phyloP scores from a whole-genome alignment of 1,140 invertebrate genomes.

The Drosophila rhopaloa region DNA sequence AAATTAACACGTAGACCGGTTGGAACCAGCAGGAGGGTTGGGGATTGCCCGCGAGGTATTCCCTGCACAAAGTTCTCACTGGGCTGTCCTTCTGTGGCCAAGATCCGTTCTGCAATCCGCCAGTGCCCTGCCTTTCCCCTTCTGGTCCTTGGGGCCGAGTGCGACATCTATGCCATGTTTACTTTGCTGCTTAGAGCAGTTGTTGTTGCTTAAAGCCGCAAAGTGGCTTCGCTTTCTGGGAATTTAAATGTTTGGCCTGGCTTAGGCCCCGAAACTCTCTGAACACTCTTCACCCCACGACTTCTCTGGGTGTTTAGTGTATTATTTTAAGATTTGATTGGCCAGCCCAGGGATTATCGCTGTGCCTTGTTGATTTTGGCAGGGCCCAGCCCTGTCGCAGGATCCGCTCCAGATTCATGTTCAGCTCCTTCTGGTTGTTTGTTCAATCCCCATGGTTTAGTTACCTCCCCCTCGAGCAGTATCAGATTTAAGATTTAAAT shows the following conservation, averaged over 20 bases:
- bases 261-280: conserved; percentile 25
- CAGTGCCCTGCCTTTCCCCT: neutral
- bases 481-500: too few species aligned
- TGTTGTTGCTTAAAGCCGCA: conserved; percentile 73
- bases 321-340: conserved; percentile 70
- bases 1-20: conserved; percentile 75
- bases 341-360: conserved; percentile 31
- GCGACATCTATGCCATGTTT: conserved; percentile 77
- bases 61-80: conserved; percentile 61
- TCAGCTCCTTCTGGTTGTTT: neutral
- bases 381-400: neutral
- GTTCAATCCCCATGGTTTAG: neutral
- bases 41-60: conserved; percentile 57
- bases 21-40: neutral
- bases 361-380: conserved; percentile 37
- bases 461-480: too few species aligned
- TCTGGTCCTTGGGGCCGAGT: conserved; percentile 10
- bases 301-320: conserved; percentile 57
- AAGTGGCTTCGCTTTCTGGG: conserved; percentile 61
- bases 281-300: neutral
- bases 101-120: conserved; percentile 29
- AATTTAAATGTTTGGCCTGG: conserved; percentile 67
- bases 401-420: neutral
- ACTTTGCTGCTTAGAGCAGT: conserved; percentile 71
- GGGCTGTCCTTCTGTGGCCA: conserved; percentile 48